Conservation (phyloP, 2,113 vertebrate species). For the Psilopsiagon aymara region DNA sequence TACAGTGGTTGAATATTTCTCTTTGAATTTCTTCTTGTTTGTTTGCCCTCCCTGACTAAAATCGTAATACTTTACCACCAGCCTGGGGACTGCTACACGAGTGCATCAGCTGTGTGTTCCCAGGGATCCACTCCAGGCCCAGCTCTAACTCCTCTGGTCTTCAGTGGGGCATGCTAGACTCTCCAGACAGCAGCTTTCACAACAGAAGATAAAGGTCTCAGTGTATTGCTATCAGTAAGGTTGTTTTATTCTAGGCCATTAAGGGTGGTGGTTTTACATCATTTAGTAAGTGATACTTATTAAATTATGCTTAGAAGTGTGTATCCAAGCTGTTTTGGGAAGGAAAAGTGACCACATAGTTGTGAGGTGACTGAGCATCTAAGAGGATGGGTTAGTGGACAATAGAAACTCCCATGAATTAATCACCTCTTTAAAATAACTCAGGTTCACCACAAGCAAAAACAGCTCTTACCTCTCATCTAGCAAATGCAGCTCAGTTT, state of each 20-base stretch:
- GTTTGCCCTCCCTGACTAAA: conserved; percentile 6
- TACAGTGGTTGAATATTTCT: not conserved
- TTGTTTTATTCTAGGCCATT: not conserved
- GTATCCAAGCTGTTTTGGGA: not conserved
- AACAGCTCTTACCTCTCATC: not conserved
- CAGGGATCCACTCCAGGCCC: not conserved
- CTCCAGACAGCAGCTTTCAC: not conserved
- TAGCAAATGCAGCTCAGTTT: not conserved
- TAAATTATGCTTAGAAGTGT: not conserved
- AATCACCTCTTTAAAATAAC: not conserved
- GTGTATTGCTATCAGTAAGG: not conserved
- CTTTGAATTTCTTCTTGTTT: conserved; percentile 26
- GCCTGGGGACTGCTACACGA: not conserved
- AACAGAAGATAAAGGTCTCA: not conserved
- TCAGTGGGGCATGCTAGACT: not conserved
- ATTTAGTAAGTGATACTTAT: not conserved
- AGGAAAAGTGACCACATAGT: not conserved
- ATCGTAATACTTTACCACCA: not conserved
- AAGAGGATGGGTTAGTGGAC: not conserved
- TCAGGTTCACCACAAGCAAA: not conserved
- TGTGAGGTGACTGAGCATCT: not conserved
- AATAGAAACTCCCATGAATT: not conserved
- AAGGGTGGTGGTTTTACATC: not conserved
- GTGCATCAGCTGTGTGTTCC: not conserved
- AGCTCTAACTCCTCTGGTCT: not conserved